phyloP scores from a whole-genome alignment of 2,797 vertebrate species.

The Alcedo atthis region DNA sequence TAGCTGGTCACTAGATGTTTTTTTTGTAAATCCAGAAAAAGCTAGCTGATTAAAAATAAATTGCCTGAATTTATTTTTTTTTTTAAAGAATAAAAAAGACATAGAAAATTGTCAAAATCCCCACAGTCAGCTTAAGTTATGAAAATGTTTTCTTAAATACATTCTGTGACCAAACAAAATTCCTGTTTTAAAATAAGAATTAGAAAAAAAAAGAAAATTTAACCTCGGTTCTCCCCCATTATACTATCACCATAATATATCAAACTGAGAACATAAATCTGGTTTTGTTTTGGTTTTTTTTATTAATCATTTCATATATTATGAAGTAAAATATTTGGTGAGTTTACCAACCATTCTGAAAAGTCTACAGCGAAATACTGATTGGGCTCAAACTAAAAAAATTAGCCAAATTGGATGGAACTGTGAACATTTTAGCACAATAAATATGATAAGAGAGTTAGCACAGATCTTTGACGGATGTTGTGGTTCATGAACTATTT shows the following conservation, averaged over 20 bases:
- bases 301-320: slow-evolving; percentile 4
- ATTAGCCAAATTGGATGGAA: slow-evolving; percentile 75
- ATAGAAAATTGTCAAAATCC: not conserved
- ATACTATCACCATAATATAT: not conserved
- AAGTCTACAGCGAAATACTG: slow-evolving; percentile 77
- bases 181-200: not conserved
- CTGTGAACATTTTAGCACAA: slow-evolving; percentile 71
- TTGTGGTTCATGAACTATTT: slow-evolving; percentile 70
- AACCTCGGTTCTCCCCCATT: not conserved
- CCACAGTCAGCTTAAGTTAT: not conserved
- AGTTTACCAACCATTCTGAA: slow-evolving; percentile 1
- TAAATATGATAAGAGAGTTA: slow-evolving; percentile 63
- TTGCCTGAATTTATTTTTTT: not conserved
- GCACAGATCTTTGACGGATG: slow-evolving; percentile 63
- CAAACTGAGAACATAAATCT: slow-evolving; percentile 12
- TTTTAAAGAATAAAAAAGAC: not conserved
- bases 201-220: not conserved
- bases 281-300: not conserved
- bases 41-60: not conserved
- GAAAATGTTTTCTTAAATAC: not conserved
- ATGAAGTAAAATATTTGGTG: not conserved
- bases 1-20: not conserved
- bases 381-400: slow-evolving; percentile 76
- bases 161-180: not conserved
- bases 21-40: slow-evolving; percentile 12